Evolutionary conservation across 2,797 vertebrate species (phyloP).

Genomic region (Pseudochaenichthys georgianus): DNA sequence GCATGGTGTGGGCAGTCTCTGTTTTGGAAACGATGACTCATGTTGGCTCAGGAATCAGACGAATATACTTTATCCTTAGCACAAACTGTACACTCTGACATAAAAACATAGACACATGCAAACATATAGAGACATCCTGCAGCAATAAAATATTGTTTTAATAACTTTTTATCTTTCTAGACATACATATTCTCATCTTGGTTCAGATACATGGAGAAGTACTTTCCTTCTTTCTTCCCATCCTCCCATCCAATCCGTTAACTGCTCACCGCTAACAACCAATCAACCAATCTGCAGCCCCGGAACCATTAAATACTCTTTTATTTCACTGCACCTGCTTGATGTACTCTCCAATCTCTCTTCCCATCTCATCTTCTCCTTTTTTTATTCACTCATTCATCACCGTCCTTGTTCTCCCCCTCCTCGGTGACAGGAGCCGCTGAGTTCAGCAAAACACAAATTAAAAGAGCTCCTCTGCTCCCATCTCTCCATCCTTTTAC

Average conservation of each 20-base stretch:
- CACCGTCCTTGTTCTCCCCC: conserved; percentile 32
- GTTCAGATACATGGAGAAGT: conserved; percentile 22
- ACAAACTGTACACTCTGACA: conserved; percentile 10
- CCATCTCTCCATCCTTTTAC: conserved; percentile 36
- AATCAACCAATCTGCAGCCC: conserved; percentile 19
- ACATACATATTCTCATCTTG: not conserved
- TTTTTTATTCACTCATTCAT: conserved; percentile 65
- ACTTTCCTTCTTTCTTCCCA: not conserved
- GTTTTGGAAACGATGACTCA: conserved; percentile 70
- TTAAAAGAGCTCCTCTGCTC: conserved; percentile 66
- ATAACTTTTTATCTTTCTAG: conserved; percentile 15
- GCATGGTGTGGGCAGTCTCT: conserved; percentile 52
- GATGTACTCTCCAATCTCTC: conserved; percentile 32
- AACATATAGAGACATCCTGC: not conserved
- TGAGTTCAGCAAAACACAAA: conserved; percentile 82
- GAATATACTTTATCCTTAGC: conserved; percentile 12
- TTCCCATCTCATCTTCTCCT: conserved; percentile 30
- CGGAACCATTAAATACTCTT: conserved; percentile 46
- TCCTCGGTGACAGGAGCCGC: conserved; percentile 63
- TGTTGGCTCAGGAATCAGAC: conserved; percentile 38
- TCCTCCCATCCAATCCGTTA: conserved; percentile 28
- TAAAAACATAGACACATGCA: not conserved
- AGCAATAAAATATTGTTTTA: no score
- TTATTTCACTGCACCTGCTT: conserved; percentile 48
- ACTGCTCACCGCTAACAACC: conserved; percentile 33